These are phyloP conservation scores for Rhineura floridana DNA, from an alignment of 2,113 vertebrate species.

Conservation along the genomic window DNA sequence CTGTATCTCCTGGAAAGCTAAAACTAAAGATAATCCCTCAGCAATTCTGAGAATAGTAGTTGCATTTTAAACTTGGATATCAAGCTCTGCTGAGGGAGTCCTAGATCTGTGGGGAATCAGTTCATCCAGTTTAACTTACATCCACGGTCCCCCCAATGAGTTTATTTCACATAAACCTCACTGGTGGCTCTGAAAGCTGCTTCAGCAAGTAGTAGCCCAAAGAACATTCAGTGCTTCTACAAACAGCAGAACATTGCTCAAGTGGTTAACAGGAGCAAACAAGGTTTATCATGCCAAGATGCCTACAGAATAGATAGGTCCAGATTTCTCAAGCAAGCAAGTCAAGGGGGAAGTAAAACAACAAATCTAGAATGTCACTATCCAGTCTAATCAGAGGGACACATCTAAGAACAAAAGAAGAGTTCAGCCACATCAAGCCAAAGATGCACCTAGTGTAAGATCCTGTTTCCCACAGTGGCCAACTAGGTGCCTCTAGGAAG, in stretches of 20 bases:
- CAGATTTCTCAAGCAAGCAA: neutral
- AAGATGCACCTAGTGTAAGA: neutral
- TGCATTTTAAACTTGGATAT: neutral
- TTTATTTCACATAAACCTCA: neutral
- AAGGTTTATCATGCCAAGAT: neutral
- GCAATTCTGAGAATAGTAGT: neutral
- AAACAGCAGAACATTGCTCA: neutral
- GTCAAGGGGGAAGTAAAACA: neutral
- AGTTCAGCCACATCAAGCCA: neutral
- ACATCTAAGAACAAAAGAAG: neutral
- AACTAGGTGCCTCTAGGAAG: too few species aligned
- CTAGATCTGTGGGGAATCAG: neutral
- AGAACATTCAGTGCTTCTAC: neutral
- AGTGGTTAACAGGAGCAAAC: neutral
- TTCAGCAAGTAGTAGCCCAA: neutral
- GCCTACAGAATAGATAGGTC: neutral
- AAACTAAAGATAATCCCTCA: neutral
- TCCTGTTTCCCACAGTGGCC: too few species aligned
- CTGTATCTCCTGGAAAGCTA: constrained; percentile 4
- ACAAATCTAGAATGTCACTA: neutral
- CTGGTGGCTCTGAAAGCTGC: neutral
- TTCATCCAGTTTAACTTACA: neutral
- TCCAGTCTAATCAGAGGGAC: neutral
- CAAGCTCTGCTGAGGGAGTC: neutral
- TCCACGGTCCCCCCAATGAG: neutral